Conservation (phyloP, 2,888 invertebrate genomes). For the Phyto melanocephala region DNA sequence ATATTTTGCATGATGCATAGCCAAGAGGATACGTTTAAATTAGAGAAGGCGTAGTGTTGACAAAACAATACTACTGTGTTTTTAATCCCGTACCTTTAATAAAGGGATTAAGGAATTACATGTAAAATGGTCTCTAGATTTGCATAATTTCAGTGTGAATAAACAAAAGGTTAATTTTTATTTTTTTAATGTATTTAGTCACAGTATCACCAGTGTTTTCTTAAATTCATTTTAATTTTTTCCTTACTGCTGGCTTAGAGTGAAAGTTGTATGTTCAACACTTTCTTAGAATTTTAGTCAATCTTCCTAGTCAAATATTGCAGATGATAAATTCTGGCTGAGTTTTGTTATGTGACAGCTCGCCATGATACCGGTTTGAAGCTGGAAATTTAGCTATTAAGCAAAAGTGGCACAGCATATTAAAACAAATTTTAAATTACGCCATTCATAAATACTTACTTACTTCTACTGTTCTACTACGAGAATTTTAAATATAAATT, state of each 20-base stretch:
- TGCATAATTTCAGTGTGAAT: neutral
- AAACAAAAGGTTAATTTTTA: neutral
- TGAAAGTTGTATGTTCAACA: constrained; percentile 40
- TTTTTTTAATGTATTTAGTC: neutral
- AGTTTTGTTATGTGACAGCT: neutral
- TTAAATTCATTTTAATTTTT: too few species aligned
- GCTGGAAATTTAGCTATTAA: neutral
- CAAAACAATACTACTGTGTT: constrained; percentile 45
- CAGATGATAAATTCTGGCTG: neutral
- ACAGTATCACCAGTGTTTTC: neutral
- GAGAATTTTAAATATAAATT: too few species aligned
- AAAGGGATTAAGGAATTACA: neutral
- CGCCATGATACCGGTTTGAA: neutral
- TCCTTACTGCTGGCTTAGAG: neutral
- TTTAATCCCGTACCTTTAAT: neutral
- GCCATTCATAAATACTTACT: too few species aligned
- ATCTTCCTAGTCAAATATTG: neutral
- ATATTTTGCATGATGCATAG: constrained; percentile 2
- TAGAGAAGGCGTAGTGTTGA: constrained; percentile 49
- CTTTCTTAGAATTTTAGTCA: constrained; percentile 6
- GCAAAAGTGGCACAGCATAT: too few species aligned
- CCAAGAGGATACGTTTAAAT: constrained; percentile 12
- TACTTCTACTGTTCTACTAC: too few species aligned
- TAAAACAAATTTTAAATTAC: too few species aligned
- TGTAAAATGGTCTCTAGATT: neutral